These are phyloP conservation scores for Taenioides sp. DNA, from an alignment of 2,797 vertebrate genomes.

Conservation along the genomic window DNA sequence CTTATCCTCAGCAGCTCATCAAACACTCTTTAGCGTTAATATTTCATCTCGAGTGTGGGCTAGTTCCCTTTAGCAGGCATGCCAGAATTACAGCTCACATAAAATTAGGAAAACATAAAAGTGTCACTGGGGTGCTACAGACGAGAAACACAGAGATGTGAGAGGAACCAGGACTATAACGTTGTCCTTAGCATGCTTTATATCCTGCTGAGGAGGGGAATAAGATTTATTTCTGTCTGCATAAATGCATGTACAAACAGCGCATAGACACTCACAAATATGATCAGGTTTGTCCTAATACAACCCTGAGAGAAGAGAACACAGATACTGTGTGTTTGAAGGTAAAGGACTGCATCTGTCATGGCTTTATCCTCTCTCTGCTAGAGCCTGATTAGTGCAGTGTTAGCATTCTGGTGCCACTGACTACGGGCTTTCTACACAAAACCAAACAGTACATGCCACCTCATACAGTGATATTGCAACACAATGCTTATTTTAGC, in stretches of 20 bases:
- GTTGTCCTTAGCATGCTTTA: constrained; percentile 42
- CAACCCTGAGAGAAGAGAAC: constrained; percentile 22
- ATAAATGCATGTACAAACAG: constrained; percentile 67
- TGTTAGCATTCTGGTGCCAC: constrained; percentile 40
- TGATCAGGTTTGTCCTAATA: constrained; percentile 42
- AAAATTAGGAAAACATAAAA: constrained; percentile 55
- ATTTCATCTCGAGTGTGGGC: constrained; percentile 36
- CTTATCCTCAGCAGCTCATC: constrained; percentile 1
- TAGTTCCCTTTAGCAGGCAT: constrained; percentile 51
- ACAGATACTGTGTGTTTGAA: constrained; percentile 24
- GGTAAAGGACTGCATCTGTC: constrained; percentile 37
- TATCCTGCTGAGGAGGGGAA: constrained; percentile 65
- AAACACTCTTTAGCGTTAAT: constrained; percentile 19
- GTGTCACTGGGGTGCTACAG: constrained; percentile 34
- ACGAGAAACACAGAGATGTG: constrained; percentile 47
- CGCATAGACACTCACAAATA: constrained; percentile 26
- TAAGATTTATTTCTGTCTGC: constrained; percentile 64
- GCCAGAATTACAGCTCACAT: constrained; percentile 50
- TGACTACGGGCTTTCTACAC: constrained; percentile 23
- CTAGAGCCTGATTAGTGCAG: constrained; percentile 47
- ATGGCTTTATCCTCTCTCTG: constrained; percentile 41
- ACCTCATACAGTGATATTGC: constrained; percentile 30
- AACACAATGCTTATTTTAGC: constrained; percentile 51
- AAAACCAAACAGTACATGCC: constrained; percentile 29
- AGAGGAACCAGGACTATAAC: constrained; percentile 44